A percentile compares a stretch with the other conserved stretches of the same genome.
Conservation (phyloP, 2,888 invertebrate species). For the Odontocerum albicorne region DNA sequence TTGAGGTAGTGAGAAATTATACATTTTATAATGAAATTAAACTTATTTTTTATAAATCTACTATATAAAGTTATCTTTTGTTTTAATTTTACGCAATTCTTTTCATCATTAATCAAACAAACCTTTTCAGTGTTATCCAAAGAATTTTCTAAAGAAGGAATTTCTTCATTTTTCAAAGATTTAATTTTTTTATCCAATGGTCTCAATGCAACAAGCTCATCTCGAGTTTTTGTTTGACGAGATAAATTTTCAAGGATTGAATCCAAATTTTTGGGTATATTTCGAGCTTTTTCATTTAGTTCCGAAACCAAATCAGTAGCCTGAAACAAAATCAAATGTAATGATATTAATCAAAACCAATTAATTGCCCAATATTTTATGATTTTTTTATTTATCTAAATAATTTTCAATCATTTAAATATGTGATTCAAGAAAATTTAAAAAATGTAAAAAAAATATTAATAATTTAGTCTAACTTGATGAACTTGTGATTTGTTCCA, state of each 20-base stretch:
- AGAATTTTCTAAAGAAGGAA: constrained; percentile 63
- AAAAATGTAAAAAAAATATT: too few species aligned
- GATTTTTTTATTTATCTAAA: background rate
- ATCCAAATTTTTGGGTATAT: constrained; percentile 66
- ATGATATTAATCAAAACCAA: background rate
- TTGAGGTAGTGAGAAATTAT: too few species aligned
- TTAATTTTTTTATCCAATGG: constrained; percentile 67
- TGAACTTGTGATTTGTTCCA: too few species aligned
- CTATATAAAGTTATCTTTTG: too few species aligned
- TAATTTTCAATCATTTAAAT: background rate
- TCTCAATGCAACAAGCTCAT: constrained; percentile 68
- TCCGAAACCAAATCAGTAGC: constrained; percentile 61
- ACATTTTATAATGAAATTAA: too few species aligned
- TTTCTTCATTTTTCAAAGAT: constrained; percentile 61
- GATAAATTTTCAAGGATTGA: constrained; percentile 64
- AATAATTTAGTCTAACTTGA: too few species aligned
- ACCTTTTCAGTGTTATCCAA: constrained; percentile 55
- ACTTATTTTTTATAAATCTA: too few species aligned
- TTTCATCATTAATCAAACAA: too few species aligned
- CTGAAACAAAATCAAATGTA: constrained; percentile 39
- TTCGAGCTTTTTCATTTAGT: constrained; percentile 66
- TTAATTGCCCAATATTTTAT: background rate
- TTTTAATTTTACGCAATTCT: too few species aligned
- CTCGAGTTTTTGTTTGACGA: constrained; percentile 65
- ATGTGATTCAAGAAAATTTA: constrained; percentile 9